Evolutionary conservation across 2,888 invertebrate species (phyloP).

Genomic region (Steromphala cineraria): DNA sequence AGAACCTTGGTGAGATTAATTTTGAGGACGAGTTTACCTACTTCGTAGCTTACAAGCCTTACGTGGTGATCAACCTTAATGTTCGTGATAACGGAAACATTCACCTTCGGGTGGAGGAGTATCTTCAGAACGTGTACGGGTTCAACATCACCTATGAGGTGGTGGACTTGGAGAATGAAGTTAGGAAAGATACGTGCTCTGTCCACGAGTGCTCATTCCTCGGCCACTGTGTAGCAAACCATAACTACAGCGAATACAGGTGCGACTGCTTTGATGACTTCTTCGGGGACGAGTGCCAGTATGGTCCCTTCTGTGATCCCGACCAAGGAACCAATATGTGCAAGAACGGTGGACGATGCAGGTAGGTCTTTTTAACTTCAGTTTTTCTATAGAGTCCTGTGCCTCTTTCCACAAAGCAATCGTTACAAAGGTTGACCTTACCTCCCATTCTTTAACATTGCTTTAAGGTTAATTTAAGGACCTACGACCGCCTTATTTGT

Average conservation of each 20-base stretch:
- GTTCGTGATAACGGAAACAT: constrained; percentile 78
- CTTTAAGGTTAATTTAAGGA: too few species aligned
- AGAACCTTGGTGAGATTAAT: constrained; percentile 59
- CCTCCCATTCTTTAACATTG: too few species aligned
- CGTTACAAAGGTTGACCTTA: too few species aligned
- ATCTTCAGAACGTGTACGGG: constrained; percentile 89
- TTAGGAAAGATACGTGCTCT: constrained; percentile 79
- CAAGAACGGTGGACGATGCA: constrained; percentile 89
- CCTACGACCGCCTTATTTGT: too few species aligned
- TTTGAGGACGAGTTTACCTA: constrained; percentile 60
- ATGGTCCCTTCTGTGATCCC: constrained; percentile 86
- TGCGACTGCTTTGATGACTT: constrained; percentile 90
- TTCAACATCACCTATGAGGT: constrained; percentile 95
- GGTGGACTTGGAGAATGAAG: constrained; percentile 74
- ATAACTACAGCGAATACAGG: constrained; percentile 80
- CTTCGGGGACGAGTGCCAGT: constrained; percentile 86
- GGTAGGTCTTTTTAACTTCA: constrained; percentile 79
- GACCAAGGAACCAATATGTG: constrained; percentile 81
- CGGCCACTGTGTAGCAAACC: constrained; percentile 87
- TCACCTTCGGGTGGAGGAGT: constrained; percentile 87
- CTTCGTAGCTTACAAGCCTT: constrained; percentile 80
- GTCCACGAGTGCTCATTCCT: constrained; percentile 88
- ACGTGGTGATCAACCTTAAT: constrained; percentile 86
- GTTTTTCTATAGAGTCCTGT: too few species aligned
- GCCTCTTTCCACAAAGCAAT: too few species aligned